A percentile compares a stretch with the other conserved stretches of the same genome.
phyloP scores from a whole-genome alignment of 2,888 invertebrate genomes.

The Orchestes rusci region DNA sequence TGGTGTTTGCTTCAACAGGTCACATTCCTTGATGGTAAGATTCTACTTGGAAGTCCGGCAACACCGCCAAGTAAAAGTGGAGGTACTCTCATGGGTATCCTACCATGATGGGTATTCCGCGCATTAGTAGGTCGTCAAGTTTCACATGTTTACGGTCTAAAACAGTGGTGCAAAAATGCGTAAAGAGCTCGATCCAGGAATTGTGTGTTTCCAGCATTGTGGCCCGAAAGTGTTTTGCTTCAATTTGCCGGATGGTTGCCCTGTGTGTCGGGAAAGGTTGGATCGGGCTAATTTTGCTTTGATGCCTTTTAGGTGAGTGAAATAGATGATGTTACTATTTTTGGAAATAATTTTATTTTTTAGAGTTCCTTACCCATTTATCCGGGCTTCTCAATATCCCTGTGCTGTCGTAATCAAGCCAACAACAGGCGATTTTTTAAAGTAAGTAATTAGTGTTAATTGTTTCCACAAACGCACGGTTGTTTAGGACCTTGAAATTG shows the following conservation, averaged over 20 bases:
- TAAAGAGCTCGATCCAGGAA: conserved; percentile 61
- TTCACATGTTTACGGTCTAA: no score
- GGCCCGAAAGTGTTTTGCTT: conserved; percentile 76
- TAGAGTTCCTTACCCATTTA: conserved; percentile 80
- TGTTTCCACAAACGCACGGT: background rate
- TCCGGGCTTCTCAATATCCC: conserved; percentile 70
- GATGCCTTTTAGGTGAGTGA: conserved; percentile 64
- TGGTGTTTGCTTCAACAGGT: no score
- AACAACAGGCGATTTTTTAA: conserved; percentile 79
- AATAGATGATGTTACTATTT: no score
- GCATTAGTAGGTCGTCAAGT: no score
- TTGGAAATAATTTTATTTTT: conserved; percentile 40
- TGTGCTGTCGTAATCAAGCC: conserved; percentile 82
- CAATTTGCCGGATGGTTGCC: conserved; percentile 68
- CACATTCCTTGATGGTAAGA: no score
- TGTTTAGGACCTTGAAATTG: no score
- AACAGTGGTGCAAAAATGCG: conserved; percentile 12
- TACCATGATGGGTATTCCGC: no score
- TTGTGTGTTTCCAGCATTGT: conserved; percentile 89
- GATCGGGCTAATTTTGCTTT: conserved; percentile 50
- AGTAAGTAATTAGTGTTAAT: no score
- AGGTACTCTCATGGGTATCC: no score
- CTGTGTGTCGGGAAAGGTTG: conserved; percentile 65
- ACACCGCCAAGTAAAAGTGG: no score
- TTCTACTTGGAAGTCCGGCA: no score